phyloP scores from a whole-genome alignment of 2,113 vertebrate species.

The Chionomys nivalis region DNA sequence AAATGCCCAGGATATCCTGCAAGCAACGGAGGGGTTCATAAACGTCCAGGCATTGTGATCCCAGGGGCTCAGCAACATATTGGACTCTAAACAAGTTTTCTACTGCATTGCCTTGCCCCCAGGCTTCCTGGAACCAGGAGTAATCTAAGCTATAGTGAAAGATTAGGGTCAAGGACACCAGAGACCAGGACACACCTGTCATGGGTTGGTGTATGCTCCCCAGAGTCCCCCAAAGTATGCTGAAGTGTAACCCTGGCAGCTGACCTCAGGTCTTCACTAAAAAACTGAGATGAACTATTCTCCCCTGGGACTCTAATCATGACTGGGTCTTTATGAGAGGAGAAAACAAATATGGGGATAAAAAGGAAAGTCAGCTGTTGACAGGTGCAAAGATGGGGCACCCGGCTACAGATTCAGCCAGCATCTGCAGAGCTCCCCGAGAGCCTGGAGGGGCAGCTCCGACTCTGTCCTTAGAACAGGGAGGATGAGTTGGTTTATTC shows the following conservation, averaged over 20 bases:
- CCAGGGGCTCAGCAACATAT: background rate
- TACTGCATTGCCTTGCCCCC: background rate
- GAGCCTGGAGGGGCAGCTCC: background rate
- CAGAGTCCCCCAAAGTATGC: too few relatives aligned
- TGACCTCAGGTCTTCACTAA: background rate
- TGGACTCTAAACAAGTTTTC: background rate
- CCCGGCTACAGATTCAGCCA: background rate
- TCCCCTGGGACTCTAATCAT: background rate
- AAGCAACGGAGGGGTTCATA: background rate
- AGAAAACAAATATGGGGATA: background rate
- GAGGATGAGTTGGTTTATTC: background rate
- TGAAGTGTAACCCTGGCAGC: background rate
- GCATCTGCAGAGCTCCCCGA: background rate
- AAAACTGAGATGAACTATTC: background rate
- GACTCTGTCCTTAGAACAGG: background rate
- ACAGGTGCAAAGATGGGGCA: background rate
- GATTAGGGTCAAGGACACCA: background rate
- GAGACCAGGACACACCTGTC: background rate
- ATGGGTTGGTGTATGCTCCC: accelerated
- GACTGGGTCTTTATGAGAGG: background rate
- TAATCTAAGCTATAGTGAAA: background rate
- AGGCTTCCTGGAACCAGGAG: background rate
- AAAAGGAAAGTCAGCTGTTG: background rate
- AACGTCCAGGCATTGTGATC: background rate
- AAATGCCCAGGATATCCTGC: accelerated